phyloP scores from a whole-genome alignment of 1,140 invertebrate genomes.

The Bombus waltoni region DNA sequence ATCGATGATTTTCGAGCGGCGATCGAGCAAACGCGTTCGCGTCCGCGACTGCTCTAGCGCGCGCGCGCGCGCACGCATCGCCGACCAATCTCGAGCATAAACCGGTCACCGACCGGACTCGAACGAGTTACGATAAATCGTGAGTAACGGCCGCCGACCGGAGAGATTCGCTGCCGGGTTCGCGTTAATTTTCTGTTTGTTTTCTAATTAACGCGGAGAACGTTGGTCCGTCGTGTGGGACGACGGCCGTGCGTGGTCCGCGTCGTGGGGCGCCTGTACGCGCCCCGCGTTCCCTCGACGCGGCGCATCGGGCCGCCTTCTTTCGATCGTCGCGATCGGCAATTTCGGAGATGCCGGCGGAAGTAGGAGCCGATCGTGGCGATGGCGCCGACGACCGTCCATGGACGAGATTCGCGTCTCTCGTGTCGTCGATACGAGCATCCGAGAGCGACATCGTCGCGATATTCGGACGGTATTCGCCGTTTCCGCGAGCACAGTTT shows the following conservation, averaged over 20 bases:
- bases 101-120: conserved; percentile 76
- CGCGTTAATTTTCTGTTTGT: conserved; percentile 78
- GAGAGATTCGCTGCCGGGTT: conserved; percentile 77
- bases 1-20: conserved; percentile 63
- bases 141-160: conserved; percentile 71
- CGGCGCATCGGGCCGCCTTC: too few species aligned
- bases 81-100: conserved; percentile 54
- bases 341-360: too few species aligned
- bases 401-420: too few species aligned
- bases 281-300: too few species aligned
- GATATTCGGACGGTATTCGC: not conserved
- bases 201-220: conserved; percentile 77
- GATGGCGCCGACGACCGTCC: too few species aligned
- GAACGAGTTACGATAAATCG: conserved; percentile 79
- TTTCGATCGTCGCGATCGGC: too few species aligned
- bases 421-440: fast-evolving
- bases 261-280: fast-evolving
- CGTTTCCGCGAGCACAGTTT: not conserved
- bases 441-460: too few species aligned
- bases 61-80: conserved; percentile 14
- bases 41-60: not conserved
- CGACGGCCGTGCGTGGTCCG: too few species aligned
- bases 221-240: not conserved
- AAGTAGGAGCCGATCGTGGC: fast-evolving
- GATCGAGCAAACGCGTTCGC: conserved; percentile 31